Conservation (phyloP, 2,113 vertebrate species). For the Nyctereutes procyonoides region DNA sequence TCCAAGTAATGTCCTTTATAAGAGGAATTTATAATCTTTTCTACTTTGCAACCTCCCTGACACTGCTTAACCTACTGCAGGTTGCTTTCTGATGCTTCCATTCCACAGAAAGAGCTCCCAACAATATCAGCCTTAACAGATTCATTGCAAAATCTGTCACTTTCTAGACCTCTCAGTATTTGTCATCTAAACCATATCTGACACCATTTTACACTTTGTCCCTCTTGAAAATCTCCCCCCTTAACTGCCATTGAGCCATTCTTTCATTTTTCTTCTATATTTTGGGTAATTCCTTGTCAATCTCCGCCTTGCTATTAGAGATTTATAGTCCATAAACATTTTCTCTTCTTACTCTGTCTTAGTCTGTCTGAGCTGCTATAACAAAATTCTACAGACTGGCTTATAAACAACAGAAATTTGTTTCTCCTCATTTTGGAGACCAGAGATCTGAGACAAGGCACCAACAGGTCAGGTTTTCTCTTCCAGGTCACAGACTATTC, state of each 20-base stretch:
- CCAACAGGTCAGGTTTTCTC: background rate
- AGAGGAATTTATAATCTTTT: slow-evolving; percentile 68
- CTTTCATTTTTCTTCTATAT: background rate
- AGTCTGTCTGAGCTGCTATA: background rate
- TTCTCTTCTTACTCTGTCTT: background rate
- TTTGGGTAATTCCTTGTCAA: background rate
- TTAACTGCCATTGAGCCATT: background rate
- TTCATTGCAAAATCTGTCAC: background rate
- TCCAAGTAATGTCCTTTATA: slow-evolving; percentile 57
- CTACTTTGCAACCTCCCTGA: slow-evolving; percentile 33
- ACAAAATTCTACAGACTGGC: background rate
- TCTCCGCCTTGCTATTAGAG: background rate
- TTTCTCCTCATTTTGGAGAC: background rate
- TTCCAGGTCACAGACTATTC: background rate
- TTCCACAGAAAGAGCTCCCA: background rate
- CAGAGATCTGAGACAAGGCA: background rate
- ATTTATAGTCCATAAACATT: background rate
- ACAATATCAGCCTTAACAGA: background rate
- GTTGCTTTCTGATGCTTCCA: slow-evolving; percentile 44
- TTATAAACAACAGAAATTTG: background rate
- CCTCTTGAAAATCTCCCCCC: background rate
- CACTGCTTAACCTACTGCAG: slow-evolving; percentile 42
- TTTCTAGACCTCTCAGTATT: background rate
- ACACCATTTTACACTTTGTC: background rate
- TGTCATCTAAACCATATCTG: background rate